Evolutionary conservation across 2,888 invertebrate species (phyloP).

Genomic region (Nymphalis urticae): DNA sequence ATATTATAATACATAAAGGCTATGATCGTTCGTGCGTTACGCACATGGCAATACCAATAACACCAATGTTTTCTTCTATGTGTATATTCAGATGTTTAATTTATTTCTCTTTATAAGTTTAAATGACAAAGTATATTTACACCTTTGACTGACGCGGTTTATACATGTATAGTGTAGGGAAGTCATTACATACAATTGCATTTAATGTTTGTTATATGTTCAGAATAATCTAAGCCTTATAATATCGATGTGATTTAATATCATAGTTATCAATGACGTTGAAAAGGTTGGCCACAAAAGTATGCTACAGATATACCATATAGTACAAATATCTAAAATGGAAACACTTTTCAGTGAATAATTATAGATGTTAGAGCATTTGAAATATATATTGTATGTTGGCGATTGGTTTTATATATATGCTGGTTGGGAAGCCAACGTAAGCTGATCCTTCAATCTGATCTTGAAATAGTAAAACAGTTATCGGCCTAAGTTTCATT

Average conservation of each 20-base stretch:
- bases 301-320: neutral
- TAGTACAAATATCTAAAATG: slow-evolving; percentile 8
- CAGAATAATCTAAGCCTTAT: slow-evolving; percentile 12
- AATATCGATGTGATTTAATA: slow-evolving; percentile 17
- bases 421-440: neutral
- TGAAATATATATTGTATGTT: slow-evolving; percentile 9
- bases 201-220: slow-evolving; percentile 7
- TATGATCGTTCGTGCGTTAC: neutral
- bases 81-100: slow-evolving; percentile 18
- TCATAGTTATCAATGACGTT: slow-evolving; percentile 1
- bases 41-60: slow-evolving; percentile 5
- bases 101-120: slow-evolving; percentile 24
- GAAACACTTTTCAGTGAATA: neutral
- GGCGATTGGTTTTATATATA: neutral
- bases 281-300: slow-evolving; percentile 17
- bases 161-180: slow-evolving; percentile 15
- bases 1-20: slow-evolving; percentile 1
- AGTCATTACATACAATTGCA: neutral
- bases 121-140: slow-evolving; percentile 24
- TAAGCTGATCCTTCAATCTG: neutral
- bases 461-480: neutral
- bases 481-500: neutral
- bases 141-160: slow-evolving; percentile 25
- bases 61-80: slow-evolving; percentile 9
- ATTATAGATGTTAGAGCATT: slow-evolving; percentile 5